These are phyloP conservation scores for Gymnothorax javanicus DNA, from an alignment of 2,797 vertebrate genomes.

Conservation along the genomic window DNA sequence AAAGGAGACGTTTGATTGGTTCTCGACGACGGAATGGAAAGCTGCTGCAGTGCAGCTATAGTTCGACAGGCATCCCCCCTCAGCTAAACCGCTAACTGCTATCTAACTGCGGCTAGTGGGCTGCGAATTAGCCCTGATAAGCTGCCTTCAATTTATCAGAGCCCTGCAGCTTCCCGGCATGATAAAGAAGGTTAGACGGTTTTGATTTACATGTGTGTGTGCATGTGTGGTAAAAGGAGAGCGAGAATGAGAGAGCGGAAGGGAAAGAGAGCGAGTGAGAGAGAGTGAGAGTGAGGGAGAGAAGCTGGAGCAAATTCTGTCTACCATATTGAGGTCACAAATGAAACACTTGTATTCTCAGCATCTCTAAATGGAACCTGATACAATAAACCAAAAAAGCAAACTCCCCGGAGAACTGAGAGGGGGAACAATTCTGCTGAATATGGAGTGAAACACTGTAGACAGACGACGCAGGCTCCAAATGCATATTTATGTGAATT, in stretches of 20 bases:
- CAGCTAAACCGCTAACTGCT: constrained; percentile 72
- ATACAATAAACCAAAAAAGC: background rate
- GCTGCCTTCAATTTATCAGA: constrained; percentile 54
- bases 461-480: background rate
- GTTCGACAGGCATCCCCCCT: constrained; percentile 48
- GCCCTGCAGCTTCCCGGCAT: constrained; percentile 40
- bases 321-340: constrained; percentile 49
- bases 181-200: background rate
- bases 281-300: constrained; percentile 12
- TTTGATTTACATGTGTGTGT: constrained; percentile 18
- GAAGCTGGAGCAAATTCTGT: constrained; percentile 31
- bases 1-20: constrained; percentile 64
- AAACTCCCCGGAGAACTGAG: too few species aligned
- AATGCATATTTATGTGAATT: background rate
- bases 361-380: background rate
- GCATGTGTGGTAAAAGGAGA: constrained; percentile 12
- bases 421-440: background rate
- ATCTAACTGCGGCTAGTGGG: constrained; percentile 65
- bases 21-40: constrained; percentile 51
- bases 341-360: background rate
- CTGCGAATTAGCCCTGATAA: constrained; percentile 66
- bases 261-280: background rate
- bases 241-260: background rate
- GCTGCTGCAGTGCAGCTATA: constrained; percentile 78
- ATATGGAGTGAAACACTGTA: background rate